Conservation (phyloP, 2,797 vertebrate genomes). For the Euthynnus affinis region DNA sequence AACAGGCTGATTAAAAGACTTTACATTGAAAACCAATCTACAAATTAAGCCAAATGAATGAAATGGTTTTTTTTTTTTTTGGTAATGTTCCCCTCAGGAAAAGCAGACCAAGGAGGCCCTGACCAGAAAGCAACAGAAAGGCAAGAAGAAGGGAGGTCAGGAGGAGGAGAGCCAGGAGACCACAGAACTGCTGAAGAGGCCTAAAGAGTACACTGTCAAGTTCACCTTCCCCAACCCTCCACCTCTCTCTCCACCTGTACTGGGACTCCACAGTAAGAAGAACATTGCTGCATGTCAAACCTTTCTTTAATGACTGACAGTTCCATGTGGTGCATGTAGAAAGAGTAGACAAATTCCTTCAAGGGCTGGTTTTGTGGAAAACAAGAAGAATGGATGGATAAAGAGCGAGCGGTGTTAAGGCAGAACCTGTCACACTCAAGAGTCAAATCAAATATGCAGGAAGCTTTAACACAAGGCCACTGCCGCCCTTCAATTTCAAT, state of each 20-base stretch:
- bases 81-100: conserved; percentile 84
- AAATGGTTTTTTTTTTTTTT: no score
- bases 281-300: neutral
- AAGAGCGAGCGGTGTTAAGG: no score
- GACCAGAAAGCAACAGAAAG: conserved; percentile 93
- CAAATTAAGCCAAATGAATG: neutral
- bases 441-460: no score
- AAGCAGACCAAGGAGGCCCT: conserved; percentile 93
- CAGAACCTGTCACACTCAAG: no score
- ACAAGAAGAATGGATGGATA: no score
- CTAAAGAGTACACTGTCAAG: conserved; percentile 93
- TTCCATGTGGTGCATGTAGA: no score
- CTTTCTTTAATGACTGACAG: neutral
- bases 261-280: conserved; percentile 91
- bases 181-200: conserved; percentile 90
- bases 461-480: no score
- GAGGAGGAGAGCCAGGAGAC: conserved; percentile 90
- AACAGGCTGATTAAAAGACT: no score
- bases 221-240: conserved; percentile 96
- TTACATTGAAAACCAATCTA: neutral
- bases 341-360: neutral
- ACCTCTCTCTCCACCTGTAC: conserved; percentile 91
- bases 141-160: conserved; percentile 88
- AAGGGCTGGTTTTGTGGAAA: no score
- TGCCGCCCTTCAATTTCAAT: no score